Base-by-base conservation (phyloP, 2,888 invertebrate genomes). In the Hypercompe scribonia region DNA sequence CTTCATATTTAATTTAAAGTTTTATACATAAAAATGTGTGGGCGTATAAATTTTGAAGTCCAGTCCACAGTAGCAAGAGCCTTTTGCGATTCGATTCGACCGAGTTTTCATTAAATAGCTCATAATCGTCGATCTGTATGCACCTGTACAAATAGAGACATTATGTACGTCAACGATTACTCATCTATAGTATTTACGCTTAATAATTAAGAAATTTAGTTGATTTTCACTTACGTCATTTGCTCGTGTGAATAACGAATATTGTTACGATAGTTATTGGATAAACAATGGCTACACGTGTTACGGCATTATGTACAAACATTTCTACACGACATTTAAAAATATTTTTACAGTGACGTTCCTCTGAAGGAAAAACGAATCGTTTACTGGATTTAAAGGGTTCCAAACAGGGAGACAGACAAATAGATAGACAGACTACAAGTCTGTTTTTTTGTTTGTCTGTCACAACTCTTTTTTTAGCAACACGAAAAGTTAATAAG, bases 101-200 rank as follows among this genome's bases (percentile, higher is more conserved):
- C 81, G 87, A 89, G 75, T 79, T 54, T n/a, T 54, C 50, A 54
- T 82, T 89, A 90, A 91, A 91, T 91, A 90, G 90, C 90, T 85
- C 86, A 87, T 88, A 89, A 90, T 90, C 86, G 87, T 84, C 71
- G 21, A 50, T 84, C 71, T 36, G 2, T 80, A 82, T 75, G 77
- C 93, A 93, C 84, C 92, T 94, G 94, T 87, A 77, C 84, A 92
- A 92, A 92, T 87, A 90, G 81, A 84, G 84, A 87, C 78, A 88
- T 54, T 89, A 64, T n/a, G 87, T 89, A 92, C 94, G 93, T 94
- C 93, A 93, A 88, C 82, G 85, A 90, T 93, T 91, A 91, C 88
- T 92, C 92, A 92, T 87, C 86, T 76, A 69, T 68, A 68, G 72
- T 76, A 68, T 72, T 71, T 67, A 81, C 84, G 86, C 85, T 87